Evolutionary conservation across 2,888 invertebrate species (phyloP).

Genomic region (Notodonta ziczac): DNA sequence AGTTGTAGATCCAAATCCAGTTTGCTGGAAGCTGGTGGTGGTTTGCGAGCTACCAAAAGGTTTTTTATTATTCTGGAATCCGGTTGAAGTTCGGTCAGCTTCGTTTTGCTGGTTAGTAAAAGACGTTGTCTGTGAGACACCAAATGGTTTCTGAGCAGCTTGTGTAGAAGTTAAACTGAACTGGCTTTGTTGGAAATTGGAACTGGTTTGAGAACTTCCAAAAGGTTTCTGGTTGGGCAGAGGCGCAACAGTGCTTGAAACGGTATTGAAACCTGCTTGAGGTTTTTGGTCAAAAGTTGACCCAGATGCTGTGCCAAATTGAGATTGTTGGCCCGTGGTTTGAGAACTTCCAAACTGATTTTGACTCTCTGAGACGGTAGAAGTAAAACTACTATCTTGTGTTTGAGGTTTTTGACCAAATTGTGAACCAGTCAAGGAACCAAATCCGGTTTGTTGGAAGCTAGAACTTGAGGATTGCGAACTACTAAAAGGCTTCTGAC

Average conservation of each 20-base stretch:
- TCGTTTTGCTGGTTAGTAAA: too few species aligned
- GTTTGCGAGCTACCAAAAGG: constrained; percentile 12
- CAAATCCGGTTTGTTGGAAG: constrained; percentile 15
- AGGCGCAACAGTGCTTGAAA: neutral
- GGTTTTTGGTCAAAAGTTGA: neutral
- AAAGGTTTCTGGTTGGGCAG: constrained; percentile 2
- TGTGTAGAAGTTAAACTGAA: neutral
- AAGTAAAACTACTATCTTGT: neutral
- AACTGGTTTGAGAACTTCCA: neutral
- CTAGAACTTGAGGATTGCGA: constrained; percentile 7
- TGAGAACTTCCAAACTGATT: neutral
- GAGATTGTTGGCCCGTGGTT: neutral
- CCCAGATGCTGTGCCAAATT: neutral
- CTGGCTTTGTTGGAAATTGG: neutral
- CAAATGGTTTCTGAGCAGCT: neutral
- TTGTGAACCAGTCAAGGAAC: constrained; percentile 4
- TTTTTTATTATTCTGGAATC: constrained; percentile 10
- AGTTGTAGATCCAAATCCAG: constrained; percentile 14
- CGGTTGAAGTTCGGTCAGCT: too few species aligned
- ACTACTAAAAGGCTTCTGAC: constrained; percentile 18
- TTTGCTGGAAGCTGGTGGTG: constrained; percentile 8
- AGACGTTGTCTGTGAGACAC: too few species aligned
- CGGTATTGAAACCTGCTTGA: neutral
- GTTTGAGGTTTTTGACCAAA: constrained; percentile 10
- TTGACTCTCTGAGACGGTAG: neutral